phyloP scores from a whole-genome alignment of 2,797 vertebrate species.

The Bovichtus diacanthus region DNA sequence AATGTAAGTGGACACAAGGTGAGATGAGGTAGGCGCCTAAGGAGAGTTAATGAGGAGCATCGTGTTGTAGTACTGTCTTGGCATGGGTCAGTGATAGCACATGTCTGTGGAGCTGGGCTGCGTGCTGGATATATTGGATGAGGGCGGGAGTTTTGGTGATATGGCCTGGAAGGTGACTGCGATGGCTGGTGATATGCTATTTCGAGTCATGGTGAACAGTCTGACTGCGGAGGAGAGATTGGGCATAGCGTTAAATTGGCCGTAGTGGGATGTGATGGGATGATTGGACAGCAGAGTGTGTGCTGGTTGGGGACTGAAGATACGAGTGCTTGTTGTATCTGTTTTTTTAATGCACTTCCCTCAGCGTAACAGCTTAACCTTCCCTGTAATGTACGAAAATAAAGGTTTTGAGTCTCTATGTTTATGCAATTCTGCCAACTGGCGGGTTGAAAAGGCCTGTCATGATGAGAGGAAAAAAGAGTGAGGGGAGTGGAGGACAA shows the following conservation, averaged over 20 bases:
- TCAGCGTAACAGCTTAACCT: conserved; percentile 61
- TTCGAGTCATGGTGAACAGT: conserved; percentile 57
- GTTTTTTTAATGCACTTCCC: conserved; percentile 66
- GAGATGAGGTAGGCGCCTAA: conserved; percentile 39
- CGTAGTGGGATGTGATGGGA: conserved; percentile 60
- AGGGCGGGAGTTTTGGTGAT: conserved; percentile 45
- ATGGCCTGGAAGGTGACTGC: conserved; percentile 30
- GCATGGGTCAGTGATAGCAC: conserved; percentile 46
- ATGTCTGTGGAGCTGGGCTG: conserved; percentile 16
- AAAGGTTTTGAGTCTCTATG: conserved; percentile 48
- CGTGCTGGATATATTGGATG: conserved; percentile 11
- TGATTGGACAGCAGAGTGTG: conserved; percentile 61
- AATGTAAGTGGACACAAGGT: conserved; percentile 50
- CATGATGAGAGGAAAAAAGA: conserved; percentile 41
- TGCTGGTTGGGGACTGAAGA: conserved; percentile 57
- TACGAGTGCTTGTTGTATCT: conserved; percentile 49
- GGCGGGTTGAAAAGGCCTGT: conserved; percentile 55
- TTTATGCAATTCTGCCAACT: conserved; percentile 66
- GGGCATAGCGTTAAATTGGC: conserved; percentile 67
- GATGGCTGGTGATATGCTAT: conserved; percentile 42
- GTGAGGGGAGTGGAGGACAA: conserved; percentile 55
- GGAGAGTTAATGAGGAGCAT: conserved; percentile 33
- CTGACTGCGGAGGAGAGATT: conserved; percentile 62
- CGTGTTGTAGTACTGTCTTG: conserved; percentile 14
- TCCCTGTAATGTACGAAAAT: conserved; percentile 56